Evolutionary conservation across 2,797 vertebrate genomes (phyloP).

Genomic region (Silurus lanzhouensis): DNA sequence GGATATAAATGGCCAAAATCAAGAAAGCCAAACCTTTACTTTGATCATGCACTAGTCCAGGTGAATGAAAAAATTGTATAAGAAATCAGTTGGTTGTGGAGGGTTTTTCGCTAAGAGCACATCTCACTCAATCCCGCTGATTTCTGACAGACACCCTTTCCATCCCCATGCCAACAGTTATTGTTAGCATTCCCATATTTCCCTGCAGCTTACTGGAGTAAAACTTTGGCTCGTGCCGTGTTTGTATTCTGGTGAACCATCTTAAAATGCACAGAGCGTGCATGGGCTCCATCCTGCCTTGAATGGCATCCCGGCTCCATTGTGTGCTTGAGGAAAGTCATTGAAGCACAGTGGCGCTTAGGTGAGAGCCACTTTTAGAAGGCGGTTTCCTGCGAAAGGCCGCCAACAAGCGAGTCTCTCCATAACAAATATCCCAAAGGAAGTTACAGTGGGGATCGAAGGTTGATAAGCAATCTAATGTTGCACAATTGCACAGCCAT

Average conservation of each 20-base stretch:
- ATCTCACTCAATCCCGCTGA: not conserved
- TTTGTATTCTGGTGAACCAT: slow-evolving; percentile 26
- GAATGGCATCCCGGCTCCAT: slow-evolving; percentile 41
- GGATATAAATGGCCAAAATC: slow-evolving; percentile 44
- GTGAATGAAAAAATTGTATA: not conserved
- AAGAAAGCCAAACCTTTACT: slow-evolving; percentile 27
- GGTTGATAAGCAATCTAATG: slow-evolving; percentile 18
- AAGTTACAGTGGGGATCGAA: slow-evolving; percentile 12
- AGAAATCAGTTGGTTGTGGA: slow-evolving; percentile 8
- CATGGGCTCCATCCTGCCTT: slow-evolving; percentile 30
- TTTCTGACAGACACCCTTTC: not conserved
- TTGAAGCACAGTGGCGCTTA: slow-evolving; percentile 39
- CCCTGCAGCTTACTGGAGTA: slow-evolving; percentile 30
- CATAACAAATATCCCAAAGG: slow-evolving; percentile 55
- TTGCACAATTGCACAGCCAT: not conserved
- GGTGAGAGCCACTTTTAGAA: slow-evolving; percentile 59
- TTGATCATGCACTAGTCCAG: slow-evolving; percentile 41
- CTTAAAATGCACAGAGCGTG: slow-evolving; percentile 47
- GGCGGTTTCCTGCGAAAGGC: slow-evolving; percentile 47
- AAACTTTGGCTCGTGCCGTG: slow-evolving; percentile 27
- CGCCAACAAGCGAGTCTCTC: slow-evolving; percentile 43
- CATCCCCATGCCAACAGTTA: slow-evolving; percentile 12
- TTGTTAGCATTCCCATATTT: slow-evolving; percentile 27
- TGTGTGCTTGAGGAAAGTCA: slow-evolving; percentile 44
- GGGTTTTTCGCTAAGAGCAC: slow-evolving; percentile 19